Percentiles rank a stretch among this genome's conserved stretches.
Conservation (phyloP, 2,113 vertebrate species). For the Lates calcarifer region DNA sequence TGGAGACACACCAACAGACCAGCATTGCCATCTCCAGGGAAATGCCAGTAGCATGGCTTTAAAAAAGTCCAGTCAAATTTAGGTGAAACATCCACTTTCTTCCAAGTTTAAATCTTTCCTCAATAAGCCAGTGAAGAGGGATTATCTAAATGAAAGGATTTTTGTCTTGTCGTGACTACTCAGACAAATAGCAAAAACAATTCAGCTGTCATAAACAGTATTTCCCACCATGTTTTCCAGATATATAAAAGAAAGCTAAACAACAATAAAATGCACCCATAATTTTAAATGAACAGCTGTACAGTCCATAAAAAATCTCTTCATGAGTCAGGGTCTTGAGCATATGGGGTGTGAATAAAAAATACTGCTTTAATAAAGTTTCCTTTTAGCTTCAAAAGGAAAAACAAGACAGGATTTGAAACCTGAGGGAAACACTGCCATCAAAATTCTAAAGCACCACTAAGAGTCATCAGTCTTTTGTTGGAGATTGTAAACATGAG, state of each 20-base stretch:
- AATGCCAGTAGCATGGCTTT: no score
- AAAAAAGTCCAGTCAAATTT: neutral
- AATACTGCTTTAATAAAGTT: conserved; percentile 4
- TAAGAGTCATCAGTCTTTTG: neutral
- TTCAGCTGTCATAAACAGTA: neutral
- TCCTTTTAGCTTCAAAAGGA: neutral
- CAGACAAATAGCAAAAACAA: neutral
- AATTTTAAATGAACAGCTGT: neutral
- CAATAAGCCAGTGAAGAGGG: neutral
- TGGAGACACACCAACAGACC: no score
- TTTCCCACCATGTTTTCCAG: neutral
- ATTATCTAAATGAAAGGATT: neutral
- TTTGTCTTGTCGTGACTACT: neutral
- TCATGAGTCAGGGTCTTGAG: neutral
- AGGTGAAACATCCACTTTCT: neutral
- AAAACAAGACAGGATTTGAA: conserved; percentile 13
- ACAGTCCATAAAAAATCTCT: neutral
- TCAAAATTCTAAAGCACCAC: neutral
- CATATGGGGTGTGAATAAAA: neutral
- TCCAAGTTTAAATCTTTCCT: neutral
- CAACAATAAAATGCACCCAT: neutral
- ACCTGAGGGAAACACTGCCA: neutral
- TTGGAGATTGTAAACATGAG: conserved; percentile 18
- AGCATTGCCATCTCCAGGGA: no score
- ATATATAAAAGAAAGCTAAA: conserved; percentile 1